phyloP scores from a whole-genome alignment of 2,888 invertebrate genomes.

The Chesias legatella region DNA sequence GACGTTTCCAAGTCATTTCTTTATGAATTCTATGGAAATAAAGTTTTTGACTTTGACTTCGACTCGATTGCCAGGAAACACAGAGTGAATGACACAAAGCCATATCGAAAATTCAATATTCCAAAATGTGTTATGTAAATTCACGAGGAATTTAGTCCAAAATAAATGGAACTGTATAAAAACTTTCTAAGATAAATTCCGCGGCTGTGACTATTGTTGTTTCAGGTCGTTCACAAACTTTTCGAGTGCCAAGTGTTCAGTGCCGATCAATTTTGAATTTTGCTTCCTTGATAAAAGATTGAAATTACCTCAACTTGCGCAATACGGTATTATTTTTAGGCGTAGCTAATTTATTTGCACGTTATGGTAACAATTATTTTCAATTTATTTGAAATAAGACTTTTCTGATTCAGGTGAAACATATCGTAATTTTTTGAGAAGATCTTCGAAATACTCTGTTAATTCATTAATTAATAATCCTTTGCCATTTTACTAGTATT shows the following conservation, averaged over 20 bases:
- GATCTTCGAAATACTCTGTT: too few species aligned
- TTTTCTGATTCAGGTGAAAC: too few species aligned
- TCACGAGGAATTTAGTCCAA: constrained; percentile 19
- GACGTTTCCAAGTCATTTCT: too few species aligned
- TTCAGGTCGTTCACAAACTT: constrained; percentile 26
- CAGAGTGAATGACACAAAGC: too few species aligned
- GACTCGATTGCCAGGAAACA: too few species aligned
- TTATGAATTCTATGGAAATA: too few species aligned
- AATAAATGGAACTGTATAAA: constrained; percentile 28
- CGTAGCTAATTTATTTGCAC: constrained; percentile 3
- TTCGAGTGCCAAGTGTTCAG: constrained; percentile 25
- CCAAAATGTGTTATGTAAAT: constrained; percentile 21
- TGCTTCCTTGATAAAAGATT: constrained; percentile 15
- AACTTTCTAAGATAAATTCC: constrained; percentile 26
- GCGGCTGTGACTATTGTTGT: constrained; percentile 24
- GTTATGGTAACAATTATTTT: too few species aligned
- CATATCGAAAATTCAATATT: constrained; percentile 13
- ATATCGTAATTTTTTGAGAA: too few species aligned
- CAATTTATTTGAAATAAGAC: too few species aligned
- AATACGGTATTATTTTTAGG: constrained; percentile 11
- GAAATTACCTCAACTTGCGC: constrained; percentile 13
- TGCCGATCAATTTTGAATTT: constrained; percentile 21
- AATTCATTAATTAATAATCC: too few species aligned
- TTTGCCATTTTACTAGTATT: too few species aligned
- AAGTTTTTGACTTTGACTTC: too few species aligned